Evolutionary conservation across 37 sponge, comb jelly and placozoan genomes (phyloP), one percentile per base, ranked within the genome.

Genomic region (Aphrocallistes beatrix): DNA sequence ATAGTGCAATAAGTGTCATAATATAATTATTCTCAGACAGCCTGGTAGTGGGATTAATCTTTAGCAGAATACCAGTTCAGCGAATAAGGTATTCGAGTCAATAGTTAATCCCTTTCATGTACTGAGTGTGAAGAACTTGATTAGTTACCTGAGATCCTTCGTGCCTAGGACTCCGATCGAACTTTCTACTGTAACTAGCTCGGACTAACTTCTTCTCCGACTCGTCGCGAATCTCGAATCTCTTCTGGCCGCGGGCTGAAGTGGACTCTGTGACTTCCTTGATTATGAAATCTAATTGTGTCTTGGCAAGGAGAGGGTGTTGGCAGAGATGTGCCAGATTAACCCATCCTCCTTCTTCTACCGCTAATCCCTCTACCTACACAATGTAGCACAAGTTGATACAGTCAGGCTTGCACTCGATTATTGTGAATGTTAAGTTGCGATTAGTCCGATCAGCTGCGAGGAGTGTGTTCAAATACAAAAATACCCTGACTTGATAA

Each of bases 221-320:
- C 34, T 60, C 75, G n/a, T 60, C 75, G 10, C 75, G 10, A 6
- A 60, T 60, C 34, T 60, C 75, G n/a, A 60, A 60, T 13, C 75
- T 21, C 75, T 60, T 60, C 75, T 60, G 17, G 1, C 75, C 75
- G 8, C 75, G 75, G 3, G 75, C 25, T 25, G 75, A 60, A 32
- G 75, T 60, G 75, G 75, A 60, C 34, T 60, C 75, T 60, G 75
- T 60, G 3, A 60, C n/a, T 60, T 60, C 75, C 34, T 28, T 60
- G 3, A 60, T 21, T 8, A 60, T 13, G n/a, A 60, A 60, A 6
- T 60, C 75, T 3, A 60, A 6, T 60, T 60, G 75, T 60, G 21
- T 6, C 75, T 60, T 60, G 3, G 75, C 75, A 30, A 60, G 75
- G 75, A 60, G 75, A 60, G 75, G 75, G 75, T 60, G 75, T 30